Evolutionary conservation across 2,797 vertebrate species (phyloP), one percentile per base, ranked within the genome.

Genomic region (Myotis daubentonii): DNA sequence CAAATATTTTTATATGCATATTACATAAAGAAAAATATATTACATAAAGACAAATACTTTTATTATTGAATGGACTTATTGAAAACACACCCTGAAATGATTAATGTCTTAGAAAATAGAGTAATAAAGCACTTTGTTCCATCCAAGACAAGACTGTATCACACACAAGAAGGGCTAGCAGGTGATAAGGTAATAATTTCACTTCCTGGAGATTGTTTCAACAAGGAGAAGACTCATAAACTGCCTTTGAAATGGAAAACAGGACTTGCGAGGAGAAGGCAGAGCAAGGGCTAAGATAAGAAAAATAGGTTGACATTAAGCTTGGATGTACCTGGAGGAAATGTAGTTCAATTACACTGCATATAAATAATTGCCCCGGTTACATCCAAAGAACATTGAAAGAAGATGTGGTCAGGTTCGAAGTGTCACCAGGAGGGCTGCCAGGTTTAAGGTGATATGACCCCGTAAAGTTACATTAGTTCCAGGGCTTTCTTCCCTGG

Each of bases 341-440:
- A 94, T 82, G 36, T 65, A 95, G 89, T 74, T 94, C 87, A 94
- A 71, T 93, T 76, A 76, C 8, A 53, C 78, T 33, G 3, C 51
- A 44, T 85, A 94, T 95, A 90, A 95, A 97, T 96, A 93, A 96
- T 90, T 93, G 84, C 7, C 93, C 89, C 92, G 87, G 81, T 95
- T 94, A 74, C 19, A 53, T 41, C 68, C 82, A 47, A 84, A 38
- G 51, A 87, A 57, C 33, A 70, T 2, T 70, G 36, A 88, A 93
- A 94, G 44, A 93, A 49, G 47, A 23, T 51, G 8, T 10, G 20
- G 22, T 62, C 75, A 53, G 44, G 38, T 68, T 44, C 86, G 10
- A 83, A 41, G 36, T 36, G 47, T 55, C 44, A 75, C 55, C 22
- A 83, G 38, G 28, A 89, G 13, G 23, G 17, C 33, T 47, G 25